phyloP scores from a whole-genome alignment of 2,888 invertebrate species.

The Anthophora plumipes region DNA sequence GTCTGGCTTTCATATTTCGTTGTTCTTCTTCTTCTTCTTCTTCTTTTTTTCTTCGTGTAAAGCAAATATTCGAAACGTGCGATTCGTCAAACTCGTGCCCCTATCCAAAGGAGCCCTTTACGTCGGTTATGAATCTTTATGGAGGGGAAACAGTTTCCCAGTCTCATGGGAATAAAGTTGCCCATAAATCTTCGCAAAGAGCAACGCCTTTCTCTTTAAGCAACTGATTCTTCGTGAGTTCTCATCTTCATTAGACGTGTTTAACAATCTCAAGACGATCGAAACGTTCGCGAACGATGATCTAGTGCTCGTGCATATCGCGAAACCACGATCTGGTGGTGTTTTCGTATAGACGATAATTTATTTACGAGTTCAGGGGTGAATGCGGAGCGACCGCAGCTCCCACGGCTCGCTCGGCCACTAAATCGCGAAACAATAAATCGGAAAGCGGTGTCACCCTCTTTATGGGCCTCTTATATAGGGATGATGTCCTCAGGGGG shows the following conservation, averaged over 20 bases:
- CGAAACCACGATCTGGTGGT: neutral
- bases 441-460: conserved; percentile 74
- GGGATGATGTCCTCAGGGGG: conserved; percentile 81
- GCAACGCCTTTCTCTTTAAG: conserved; percentile 47
- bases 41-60: too few species aligned
- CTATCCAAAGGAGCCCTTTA: conserved; percentile 48
- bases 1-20: too few species aligned
- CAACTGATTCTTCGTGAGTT: conserved; percentile 19
- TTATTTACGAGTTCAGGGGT: conserved; percentile 62
- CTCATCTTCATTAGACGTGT: neutral
- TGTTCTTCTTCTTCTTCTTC: too few species aligned
- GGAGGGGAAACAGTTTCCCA: conserved; percentile 36
- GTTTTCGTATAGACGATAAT: conserved; percentile 53
- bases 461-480: conserved; percentile 78
- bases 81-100: conserved; percentile 51
- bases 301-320: neutral
- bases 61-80: conserved; percentile 18
- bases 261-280: neutral
- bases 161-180: conserved; percentile 49
- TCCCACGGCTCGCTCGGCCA: conserved; percentile 75
- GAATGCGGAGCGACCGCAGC: conserved; percentile 51
- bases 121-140: conserved; percentile 72
- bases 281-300: neutral
- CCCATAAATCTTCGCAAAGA: conserved; percentile 46
- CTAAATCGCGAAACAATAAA: conserved; percentile 84